Evolutionary conservation across 2,888 invertebrate genomes (phyloP), one percentile per base, ranked within the genome.

Genomic region (Drosophila ustulata): DNA sequence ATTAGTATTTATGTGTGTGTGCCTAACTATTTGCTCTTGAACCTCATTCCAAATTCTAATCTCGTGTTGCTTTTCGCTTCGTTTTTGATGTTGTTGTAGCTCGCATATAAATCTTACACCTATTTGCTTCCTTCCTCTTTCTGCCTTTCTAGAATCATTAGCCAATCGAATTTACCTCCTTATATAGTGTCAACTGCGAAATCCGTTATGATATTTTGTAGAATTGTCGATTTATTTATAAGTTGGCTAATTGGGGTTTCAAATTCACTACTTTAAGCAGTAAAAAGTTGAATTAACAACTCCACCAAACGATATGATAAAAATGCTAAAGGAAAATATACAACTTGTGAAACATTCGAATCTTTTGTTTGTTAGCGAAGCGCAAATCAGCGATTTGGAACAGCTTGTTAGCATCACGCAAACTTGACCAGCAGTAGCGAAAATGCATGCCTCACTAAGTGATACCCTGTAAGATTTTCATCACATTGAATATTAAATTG

Each of bases 11-110:
- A 4, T 37, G 37, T 51, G 23, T 61, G 43, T n/a, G 34, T 11
- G 34, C 11, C 32, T 32, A 34, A 34, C 50, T 70, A 46, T 62
- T 66, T 70, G 76, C 66, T 66, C 80, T 79, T 71, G 71, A 82
- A 78, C 66, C 65, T 65, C 57, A 64, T 59, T 71, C 46, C 66
- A 23, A 63, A 70, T 75, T 70, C 59, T 63, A 75, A 71, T 75
- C 76, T 74, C 26, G 11, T 62, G 62, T 61, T 47, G 47, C 47
- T 65, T 46, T 37, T 58, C 62, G 18, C 50, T 51, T 32, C 34
- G 49, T 30, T 9, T 59, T 59, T 37, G 13, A 18, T 59, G 43
- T 66, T 69, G 34, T 55, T 57, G 43, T 45, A 23, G 25, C 13
- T 43, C 8, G 9, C 37, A 37, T 37, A 30, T 7, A 30, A 30